Base-by-base conservation (phyloP, 2,888 invertebrate genomes). In the Noctuana brunneofusca region DNA sequence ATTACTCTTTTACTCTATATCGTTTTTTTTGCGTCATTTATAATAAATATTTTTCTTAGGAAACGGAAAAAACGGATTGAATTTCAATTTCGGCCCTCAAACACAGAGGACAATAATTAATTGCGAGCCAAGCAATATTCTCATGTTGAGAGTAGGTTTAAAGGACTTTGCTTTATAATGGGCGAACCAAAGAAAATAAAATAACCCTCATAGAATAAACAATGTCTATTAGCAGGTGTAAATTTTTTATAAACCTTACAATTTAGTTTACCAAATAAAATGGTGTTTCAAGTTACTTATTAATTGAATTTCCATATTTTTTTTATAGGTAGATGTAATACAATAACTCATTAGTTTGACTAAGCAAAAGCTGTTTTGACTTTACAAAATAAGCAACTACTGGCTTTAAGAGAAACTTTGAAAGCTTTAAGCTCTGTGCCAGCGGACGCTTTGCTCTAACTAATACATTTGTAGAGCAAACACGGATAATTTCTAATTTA, bases 1-100 rank as follows among this genome's bases (percentile, higher is more conserved):
- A 79, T 79, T 81, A 79, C 78, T 82, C 75, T 75, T 71, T 72
- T 66, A 54, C 64, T 65, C 62, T 67, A 65, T 46, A 68, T 70
- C 73, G 69, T 73, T 76, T 73, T 76, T 74, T 71, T 67, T 68
- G 57, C 52, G 38, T 48, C 54, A 53, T n/a, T n/a, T 32, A 59
- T 30, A 22, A 59, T 16, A 59, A 56, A 58, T 52, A 50, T 52
- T 52, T 22, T 24, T 58, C 22, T 27, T 41, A 38, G 22, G 16
- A 58, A 58, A 20, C 27, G 5, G 27, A 18, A 16, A 52, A 6
- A 8, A 27, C n/a, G 16, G 14, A 50, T 50, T 30, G 50, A 14
- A 30, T 50, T 30, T 50, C 8, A 16, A 16, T n/a, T 35, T 35
- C 12, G n/a, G 9, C n/a, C n/a, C 35, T 35, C 35, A 35, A 35